Conservation (phyloP, 2,113 vertebrate species). For the Pica pica region DNA sequence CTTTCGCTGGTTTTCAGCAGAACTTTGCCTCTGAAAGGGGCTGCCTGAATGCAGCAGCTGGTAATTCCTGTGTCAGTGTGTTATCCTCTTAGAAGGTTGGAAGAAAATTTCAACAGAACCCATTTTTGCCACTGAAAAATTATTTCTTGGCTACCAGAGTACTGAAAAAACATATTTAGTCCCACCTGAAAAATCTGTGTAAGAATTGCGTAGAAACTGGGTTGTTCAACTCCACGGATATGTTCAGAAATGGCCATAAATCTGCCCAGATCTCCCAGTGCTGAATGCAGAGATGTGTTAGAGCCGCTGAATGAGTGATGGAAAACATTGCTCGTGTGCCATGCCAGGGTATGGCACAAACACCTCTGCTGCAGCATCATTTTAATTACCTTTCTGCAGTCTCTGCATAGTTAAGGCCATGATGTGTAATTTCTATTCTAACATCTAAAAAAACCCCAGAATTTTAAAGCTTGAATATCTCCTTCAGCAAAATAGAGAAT, state of each 20-base stretch:
- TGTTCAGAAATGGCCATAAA: not conserved
- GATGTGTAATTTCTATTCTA: not conserved
- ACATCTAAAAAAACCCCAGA: not conserved
- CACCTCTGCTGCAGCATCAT: not conserved
- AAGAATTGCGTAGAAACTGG: not conserved
- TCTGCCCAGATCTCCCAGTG: not conserved
- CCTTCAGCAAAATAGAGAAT: not conserved
- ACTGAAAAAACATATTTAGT: not conserved
- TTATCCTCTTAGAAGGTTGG: fast-evolving
- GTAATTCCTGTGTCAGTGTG: fast-evolving
- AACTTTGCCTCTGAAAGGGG: not conserved
- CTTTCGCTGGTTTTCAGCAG: not conserved
- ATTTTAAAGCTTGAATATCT: not conserved
- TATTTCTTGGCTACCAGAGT: not conserved
- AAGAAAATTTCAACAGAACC: not conserved
- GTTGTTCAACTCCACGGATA: not conserved
- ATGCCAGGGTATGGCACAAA: not conserved
- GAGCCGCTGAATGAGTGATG: not conserved
- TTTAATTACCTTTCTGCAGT: not conserved
- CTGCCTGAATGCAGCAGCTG: not conserved
- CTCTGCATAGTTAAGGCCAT: not conserved
- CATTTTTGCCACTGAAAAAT: not conserved
- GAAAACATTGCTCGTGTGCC: not conserved
- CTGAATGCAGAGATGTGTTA: not conserved
- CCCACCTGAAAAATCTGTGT: not conserved